Conservation (phyloP, 2,888 invertebrate species). For the Spatulosminthurus flaviceps region DNA sequence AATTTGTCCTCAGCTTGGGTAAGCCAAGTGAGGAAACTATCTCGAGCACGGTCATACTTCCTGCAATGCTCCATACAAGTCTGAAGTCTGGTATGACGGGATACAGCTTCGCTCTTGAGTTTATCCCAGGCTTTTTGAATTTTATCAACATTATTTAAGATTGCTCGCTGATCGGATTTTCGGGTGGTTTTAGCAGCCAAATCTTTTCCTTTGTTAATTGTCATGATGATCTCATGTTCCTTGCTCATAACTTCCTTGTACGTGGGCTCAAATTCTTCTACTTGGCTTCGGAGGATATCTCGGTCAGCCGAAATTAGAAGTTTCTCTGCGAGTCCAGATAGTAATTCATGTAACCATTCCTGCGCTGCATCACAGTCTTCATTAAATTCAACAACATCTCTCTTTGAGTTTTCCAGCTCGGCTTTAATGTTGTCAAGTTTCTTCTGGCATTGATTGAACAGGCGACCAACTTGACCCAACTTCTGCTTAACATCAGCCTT, state of each 20-base stretch:
- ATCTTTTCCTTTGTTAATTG: conserved; percentile 88
- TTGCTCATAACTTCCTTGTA: conserved; percentile 87
- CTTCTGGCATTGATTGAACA: conserved; percentile 87
- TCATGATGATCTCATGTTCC: conserved; percentile 93
- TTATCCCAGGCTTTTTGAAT: conserved; percentile 93
- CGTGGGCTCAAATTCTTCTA: conserved; percentile 78
- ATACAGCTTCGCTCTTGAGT: conserved; percentile 85
- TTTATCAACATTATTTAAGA: conserved; percentile 84
- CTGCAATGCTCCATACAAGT: conserved; percentile 89
- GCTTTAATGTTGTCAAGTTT: conserved; percentile 89
- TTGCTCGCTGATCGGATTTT: conserved; percentile 71
- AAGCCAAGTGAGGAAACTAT: conserved; percentile 88
- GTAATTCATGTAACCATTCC: conserved; percentile 87
- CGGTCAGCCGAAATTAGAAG: conserved; percentile 87
- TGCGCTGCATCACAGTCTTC: conserved; percentile 87
- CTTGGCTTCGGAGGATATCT: conserved; percentile 83
- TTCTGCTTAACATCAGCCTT: conserved; percentile 90
- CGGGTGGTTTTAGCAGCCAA: conserved; percentile 69
- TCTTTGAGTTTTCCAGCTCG: conserved; percentile 84
- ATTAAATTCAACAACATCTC: conserved; percentile 89
- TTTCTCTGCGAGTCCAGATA: conserved; percentile 78
- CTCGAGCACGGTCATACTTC: conserved; percentile 86
- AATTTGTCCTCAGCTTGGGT: conserved; percentile 86
- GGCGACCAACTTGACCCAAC: conserved; percentile 83
- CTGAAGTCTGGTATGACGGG: conserved; percentile 85